A percentile compares a stretch with the other conserved stretches of the same genome.
These are phyloP conservation scores for Trigoniulus corallinus DNA, from an alignment of 1,140 invertebrate genomes.

Conservation along the genomic window DNA sequence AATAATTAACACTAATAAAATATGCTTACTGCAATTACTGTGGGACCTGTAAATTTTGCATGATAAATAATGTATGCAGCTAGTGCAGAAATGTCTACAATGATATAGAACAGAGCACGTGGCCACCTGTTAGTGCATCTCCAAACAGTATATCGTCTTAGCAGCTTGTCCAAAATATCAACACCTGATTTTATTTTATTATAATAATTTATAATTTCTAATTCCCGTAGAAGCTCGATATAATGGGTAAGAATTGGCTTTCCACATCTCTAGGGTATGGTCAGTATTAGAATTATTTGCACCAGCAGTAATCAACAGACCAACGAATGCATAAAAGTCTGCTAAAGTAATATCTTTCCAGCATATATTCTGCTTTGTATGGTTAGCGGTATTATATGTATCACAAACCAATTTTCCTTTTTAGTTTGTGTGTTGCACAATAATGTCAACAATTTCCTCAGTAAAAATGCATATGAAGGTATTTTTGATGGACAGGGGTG, in stretches of 20 bases:
- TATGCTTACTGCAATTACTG: too few relatives aligned
- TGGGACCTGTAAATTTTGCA: too few relatives aligned
- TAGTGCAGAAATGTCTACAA: conserved; percentile 8
- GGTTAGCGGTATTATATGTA: background rate
- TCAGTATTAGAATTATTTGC: background rate
- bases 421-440: background rate
- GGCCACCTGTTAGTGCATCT: conserved; percentile 8
- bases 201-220: conserved; percentile 13
- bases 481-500: too few relatives aligned
- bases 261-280: background rate
- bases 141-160: conserved; percentile 6
- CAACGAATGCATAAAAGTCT: too few relatives aligned
- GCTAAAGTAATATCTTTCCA: too few relatives aligned
- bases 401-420: background rate
- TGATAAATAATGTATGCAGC: background rate
- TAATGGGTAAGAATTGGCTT: background rate
- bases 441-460: background rate
- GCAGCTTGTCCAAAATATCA: conserved; percentile 11
- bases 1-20: too few relatives aligned
- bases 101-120: conserved; percentile 11
- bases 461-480: too few relatives aligned
- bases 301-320: too few relatives aligned
- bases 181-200: conserved; percentile 13
- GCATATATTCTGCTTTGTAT: background rate
- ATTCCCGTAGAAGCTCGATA: conserved; percentile 10